A percentile compares a stretch with the other conserved stretches of the same genome.
Conservation (phyloP, 1,140 invertebrate genomes). For the Nasonia longicornis region DNA sequence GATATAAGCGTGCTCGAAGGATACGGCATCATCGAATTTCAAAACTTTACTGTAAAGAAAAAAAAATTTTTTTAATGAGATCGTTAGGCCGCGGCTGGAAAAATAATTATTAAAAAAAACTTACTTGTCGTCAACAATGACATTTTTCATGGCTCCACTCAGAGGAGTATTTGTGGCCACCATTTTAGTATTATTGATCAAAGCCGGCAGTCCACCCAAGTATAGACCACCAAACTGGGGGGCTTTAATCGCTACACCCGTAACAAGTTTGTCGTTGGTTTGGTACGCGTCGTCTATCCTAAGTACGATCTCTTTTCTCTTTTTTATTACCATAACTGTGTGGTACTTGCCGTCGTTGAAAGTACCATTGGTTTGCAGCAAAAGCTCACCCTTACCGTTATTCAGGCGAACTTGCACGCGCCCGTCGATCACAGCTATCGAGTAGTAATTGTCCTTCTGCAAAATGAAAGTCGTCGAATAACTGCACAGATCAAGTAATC, state of each 20-base stretch:
- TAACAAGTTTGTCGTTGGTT: constrained; percentile 67
- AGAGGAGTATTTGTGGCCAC: constrained; percentile 71
- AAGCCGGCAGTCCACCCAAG: constrained; percentile 76
- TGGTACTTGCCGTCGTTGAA: constrained; percentile 77
- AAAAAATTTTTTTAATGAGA: background rate
- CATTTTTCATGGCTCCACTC: constrained; percentile 83
- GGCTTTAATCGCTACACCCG: constrained; percentile 68
- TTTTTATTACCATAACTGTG: constrained; percentile 71
- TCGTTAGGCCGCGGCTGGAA: background rate
- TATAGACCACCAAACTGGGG: constrained; percentile 70
- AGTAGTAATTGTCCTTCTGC: constrained; percentile 75
- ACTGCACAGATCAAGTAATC: background rate
- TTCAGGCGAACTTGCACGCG: constrained; percentile 77
- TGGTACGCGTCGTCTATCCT: constrained; percentile 76
- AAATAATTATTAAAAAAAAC: constrained; percentile 54
- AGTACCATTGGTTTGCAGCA: constrained; percentile 72
- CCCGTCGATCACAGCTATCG: constrained; percentile 75
- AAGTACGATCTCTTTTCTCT: constrained; percentile 70
- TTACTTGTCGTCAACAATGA: constrained; percentile 84
- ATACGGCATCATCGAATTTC: constrained; percentile 75
- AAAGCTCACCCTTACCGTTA: constrained; percentile 76
- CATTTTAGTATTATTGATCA: constrained; percentile 70
- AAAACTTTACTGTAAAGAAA: constrained; percentile 69
- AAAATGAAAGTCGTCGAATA: constrained; percentile 18
- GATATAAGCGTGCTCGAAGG: constrained; percentile 79